Base-by-base conservation (phyloP, 2,888 invertebrate species). In the Tenthredo mesomela region DNA sequence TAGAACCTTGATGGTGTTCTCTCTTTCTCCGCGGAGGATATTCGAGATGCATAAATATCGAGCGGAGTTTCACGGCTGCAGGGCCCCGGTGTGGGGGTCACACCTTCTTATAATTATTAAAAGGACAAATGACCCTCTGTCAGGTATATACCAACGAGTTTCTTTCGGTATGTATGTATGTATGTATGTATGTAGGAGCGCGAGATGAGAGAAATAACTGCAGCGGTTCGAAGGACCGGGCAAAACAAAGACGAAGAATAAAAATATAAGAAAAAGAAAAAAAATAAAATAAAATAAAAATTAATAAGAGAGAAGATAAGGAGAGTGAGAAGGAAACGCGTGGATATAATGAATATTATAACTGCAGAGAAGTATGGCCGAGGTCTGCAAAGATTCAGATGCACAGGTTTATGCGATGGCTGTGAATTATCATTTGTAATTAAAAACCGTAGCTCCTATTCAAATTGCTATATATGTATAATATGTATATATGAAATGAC, bases 91-190 rank as follows among this genome's bases (percentile, higher is more conserved):
- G 91, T 90, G 91, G 89, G 89, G 90, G 90, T 90, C 89, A 92
- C 92, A 92, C 92, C 92, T 92, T 91, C 91, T 92, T 92, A 92
- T 92, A 92, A 93, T 93, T 93, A 93, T 92, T 92, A 91, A 89
- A 89, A 89, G 91, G 93, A 93, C 93, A 92, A 93, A 93, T 93
- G 93, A 92, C 90, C 88, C 87, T 84, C 86, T 87, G 86, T 86
- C 86, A 88, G 86, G 88, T 88, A 88, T 91, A 89, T 90, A 91
- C 88, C 88, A 88, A 67, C 84, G 75, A 80, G 73, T 61, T 78
- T 83, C 61, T 40, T 25, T 61, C 10, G n/a, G 15, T 9, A 61
- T 9, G 21, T 29, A n/a, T 29, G 18, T n/a, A n/a, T n/a, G n/a
- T n/a, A n/a, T n/a, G n/a, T n/a, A n/a, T n/a, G n/a, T n/a, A n/a